Percentiles rank a stretch among this genome's conserved stretches.
Conservation (phyloP, 2,888 invertebrate species). For the Hyppa rectilinea region DNA sequence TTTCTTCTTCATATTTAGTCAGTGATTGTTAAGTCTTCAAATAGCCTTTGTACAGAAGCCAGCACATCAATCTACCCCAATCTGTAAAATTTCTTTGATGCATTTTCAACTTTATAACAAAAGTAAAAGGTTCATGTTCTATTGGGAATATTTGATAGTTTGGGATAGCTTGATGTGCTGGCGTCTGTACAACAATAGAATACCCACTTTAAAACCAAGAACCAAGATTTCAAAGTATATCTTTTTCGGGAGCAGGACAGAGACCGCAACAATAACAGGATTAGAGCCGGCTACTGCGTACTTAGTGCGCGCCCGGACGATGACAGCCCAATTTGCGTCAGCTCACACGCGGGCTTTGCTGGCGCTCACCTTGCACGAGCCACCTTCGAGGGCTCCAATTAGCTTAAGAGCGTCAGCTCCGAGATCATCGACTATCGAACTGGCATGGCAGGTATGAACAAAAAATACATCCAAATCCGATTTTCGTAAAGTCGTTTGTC, state of each 20-base stretch:
- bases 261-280: constrained; percentile 85
- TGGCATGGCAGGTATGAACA: constrained; percentile 86
- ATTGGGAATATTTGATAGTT: too few relatives aligned
- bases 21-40: too few relatives aligned
- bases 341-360: constrained; percentile 85
- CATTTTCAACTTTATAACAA: too few relatives aligned
- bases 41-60: too few relatives aligned
- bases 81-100: too few relatives aligned
- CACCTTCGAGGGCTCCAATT: constrained; percentile 84
- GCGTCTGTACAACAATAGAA: too few relatives aligned
- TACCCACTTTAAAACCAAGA: too few relatives aligned
- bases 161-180: too few relatives aligned
- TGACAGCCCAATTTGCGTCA: constrained; percentile 87
- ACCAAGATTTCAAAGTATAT: neutral
- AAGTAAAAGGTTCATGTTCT: too few relatives aligned
- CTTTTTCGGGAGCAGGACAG: constrained; percentile 71
- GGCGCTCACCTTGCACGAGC: constrained; percentile 86
- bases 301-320: constrained; percentile 84
- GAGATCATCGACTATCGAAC: constrained; percentile 81
- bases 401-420: constrained; percentile 85
- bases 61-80: too few relatives aligned
- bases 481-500: neutral
- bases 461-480: neutral
- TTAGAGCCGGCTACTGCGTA: constrained; percentile 87
- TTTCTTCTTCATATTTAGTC: too few relatives aligned